Conservation (phyloP, 2,888 invertebrate species). For the Drosophila lacicola region DNA sequence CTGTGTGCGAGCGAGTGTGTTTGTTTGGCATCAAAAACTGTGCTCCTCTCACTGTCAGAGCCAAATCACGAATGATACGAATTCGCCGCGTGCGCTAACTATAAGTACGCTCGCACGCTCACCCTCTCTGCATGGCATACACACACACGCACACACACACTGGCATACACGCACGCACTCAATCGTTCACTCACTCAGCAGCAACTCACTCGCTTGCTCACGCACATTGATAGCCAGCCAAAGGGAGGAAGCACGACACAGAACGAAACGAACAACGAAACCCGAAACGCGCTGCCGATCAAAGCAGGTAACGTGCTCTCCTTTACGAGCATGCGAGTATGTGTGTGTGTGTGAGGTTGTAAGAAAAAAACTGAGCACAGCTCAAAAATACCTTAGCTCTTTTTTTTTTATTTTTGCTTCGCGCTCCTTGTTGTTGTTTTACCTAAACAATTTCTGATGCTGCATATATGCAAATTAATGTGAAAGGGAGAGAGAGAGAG, state of each 20-base stretch:
- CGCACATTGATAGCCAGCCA: slow-evolving; percentile 30
- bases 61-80: slow-evolving; percentile 85
- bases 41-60: slow-evolving; percentile 82
- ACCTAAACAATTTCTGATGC: slow-evolving; percentile 58
- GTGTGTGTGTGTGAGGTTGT: slow-evolving; percentile 27
- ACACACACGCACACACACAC: slow-evolving; percentile 23
- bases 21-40: slow-evolving; percentile 47
- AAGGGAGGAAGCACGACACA: slow-evolving; percentile 50
- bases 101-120: slow-evolving; percentile 77
- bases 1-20: slow-evolving; percentile 32
- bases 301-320: slow-evolving; percentile 56
- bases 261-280: slow-evolving; percentile 33
- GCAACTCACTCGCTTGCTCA: slow-evolving; percentile 34
- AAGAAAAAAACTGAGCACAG: slow-evolving; percentile 38
- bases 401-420: slow-evolving; percentile 25
- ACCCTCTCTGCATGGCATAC: slow-evolving; percentile 48
- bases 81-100: slow-evolving; percentile 82
- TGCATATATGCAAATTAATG: slow-evolving; percentile 67
- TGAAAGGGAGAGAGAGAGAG: slow-evolving; percentile 38
- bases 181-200: slow-evolving; percentile 54
- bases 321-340: slow-evolving; percentile 26
- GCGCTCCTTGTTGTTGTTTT: slow-evolving; percentile 41
- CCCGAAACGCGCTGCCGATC: slow-evolving; percentile 43
- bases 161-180: slow-evolving; percentile 34
- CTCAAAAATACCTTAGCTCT: slow-evolving; percentile 54